Evolutionary conservation across 2,113 vertebrate species (phyloP).

Genomic region (Dicrurus megarhynchus): DNA sequence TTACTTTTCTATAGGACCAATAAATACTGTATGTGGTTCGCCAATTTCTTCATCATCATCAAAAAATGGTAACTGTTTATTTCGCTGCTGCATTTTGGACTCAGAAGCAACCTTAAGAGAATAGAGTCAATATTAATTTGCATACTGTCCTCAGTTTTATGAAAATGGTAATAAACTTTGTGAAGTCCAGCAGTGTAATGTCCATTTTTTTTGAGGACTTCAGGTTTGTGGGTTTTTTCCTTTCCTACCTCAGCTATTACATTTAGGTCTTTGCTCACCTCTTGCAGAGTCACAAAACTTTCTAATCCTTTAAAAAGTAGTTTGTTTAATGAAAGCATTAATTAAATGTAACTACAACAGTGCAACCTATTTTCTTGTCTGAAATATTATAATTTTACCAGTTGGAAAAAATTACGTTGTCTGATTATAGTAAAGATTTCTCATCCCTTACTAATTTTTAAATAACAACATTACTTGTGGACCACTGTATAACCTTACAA

Average conservation of each 20-base stretch:
- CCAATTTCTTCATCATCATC: slow-evolving; percentile 88
- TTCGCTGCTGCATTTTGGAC: slow-evolving; percentile 76
- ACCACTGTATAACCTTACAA: not conserved
- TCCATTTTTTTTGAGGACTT: not conserved
- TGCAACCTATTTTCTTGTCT: not conserved
- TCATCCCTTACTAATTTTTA: not conserved
- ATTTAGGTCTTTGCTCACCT: not conserved
- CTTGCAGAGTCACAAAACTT: not conserved
- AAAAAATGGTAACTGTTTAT: slow-evolving; percentile 78
- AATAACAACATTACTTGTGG: not conserved
- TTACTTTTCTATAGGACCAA: slow-evolving; percentile 93
- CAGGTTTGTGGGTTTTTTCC: not conserved
- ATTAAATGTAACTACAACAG: not conserved
- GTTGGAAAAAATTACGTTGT: not conserved
- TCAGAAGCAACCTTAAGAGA: slow-evolving; percentile 71
- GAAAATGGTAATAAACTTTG: not conserved
- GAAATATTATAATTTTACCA: not conserved
- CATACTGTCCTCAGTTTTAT: not conserved
- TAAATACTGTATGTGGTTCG: slow-evolving; percentile 90
- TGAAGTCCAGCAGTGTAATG: not conserved
- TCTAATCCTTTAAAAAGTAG: not conserved
- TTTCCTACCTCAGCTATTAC: not conserved
- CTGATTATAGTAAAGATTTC: not conserved
- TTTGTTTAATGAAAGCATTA: not conserved
- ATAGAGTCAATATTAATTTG: slow-evolving; percentile 20